Evolutionary conservation across 2,113 vertebrate genomes (phyloP).

Genomic region (Ammodytes dubius): DNA sequence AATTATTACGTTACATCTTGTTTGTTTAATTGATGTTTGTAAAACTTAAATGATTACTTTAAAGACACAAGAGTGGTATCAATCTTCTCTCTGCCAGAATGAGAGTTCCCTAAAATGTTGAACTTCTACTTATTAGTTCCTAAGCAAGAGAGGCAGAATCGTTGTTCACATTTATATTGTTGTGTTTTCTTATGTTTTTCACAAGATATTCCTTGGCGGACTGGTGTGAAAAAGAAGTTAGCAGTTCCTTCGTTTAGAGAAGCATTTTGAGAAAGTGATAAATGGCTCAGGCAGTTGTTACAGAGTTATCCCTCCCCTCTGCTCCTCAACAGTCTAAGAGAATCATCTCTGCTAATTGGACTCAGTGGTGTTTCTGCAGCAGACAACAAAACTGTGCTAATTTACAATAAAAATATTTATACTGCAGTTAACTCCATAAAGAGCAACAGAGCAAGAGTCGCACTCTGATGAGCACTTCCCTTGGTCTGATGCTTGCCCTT

Average conservation of each 20-base stretch:
- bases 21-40: not conserved
- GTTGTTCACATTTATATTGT: not conserved
- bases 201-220: not conserved
- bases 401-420: conserved; percentile 49
- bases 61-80: not conserved
- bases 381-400: conserved; percentile 46
- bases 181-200: not conserved
- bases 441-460: conserved; percentile 35
- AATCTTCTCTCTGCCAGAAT: not conserved
- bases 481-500: conserved; percentile 52
- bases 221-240: conserved; percentile 2
- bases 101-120: not conserved
- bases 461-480: conserved; percentile 39
- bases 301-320: conserved; percentile 38
- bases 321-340: conserved; percentile 51
- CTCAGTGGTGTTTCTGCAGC: conserved; percentile 65
- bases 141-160: not conserved
- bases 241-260: conserved; percentile 12
- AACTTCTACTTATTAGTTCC: not conserved
- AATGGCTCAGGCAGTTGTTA: conserved; percentile 34
- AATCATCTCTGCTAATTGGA: conserved; percentile 78
- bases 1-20: not conserved
- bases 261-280: conserved; percentile 23
- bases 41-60: too few relatives aligned
- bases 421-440: conserved; percentile 48